phyloP scores from a whole-genome alignment of 2,888 invertebrate genomes.

The Agrilus cyanescens region DNA sequence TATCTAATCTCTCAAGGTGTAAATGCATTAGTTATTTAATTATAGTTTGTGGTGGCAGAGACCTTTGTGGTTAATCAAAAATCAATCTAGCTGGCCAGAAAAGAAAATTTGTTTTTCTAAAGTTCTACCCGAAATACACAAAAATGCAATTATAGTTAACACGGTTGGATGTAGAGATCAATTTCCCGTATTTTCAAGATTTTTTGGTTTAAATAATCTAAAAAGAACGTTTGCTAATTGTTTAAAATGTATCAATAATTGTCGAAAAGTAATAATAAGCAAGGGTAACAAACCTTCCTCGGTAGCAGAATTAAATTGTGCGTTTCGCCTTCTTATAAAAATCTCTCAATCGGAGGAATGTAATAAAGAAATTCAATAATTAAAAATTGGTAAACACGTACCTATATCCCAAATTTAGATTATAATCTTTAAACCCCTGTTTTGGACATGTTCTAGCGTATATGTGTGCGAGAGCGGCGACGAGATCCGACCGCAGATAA shows the following conservation, averaged over 20 bases:
- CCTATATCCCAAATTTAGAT: background rate
- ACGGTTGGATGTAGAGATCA: background rate
- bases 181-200: background rate
- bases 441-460: too few relatives aligned
- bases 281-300: background rate
- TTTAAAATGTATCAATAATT: slow-evolving; percentile 4
- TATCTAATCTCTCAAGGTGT: too few relatives aligned
- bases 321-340: background rate
- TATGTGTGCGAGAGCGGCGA: too few relatives aligned
- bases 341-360: slow-evolving; percentile 3
- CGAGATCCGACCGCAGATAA: too few relatives aligned
- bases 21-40: too few relatives aligned
- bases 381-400: background rate
- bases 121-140: background rate
- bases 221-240: slow-evolving; percentile 4
- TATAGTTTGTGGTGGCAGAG: too few relatives aligned
- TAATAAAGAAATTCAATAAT: background rate
- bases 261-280: background rate
- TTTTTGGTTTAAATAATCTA: slow-evolving; percentile 3
- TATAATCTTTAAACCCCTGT: slow-evolving; percentile 1
- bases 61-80: too few relatives aligned
- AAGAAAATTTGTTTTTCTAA: background rate
- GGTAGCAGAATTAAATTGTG: slow-evolving; percentile 2
- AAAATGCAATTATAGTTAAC: too few relatives aligned
- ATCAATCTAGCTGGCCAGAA: too few relatives aligned